A percentile compares a stretch with the other conserved stretches of the same genome.
phyloP scores from a whole-genome alignment of 2,888 invertebrate species.

The Drosophila subquinaria region DNA sequence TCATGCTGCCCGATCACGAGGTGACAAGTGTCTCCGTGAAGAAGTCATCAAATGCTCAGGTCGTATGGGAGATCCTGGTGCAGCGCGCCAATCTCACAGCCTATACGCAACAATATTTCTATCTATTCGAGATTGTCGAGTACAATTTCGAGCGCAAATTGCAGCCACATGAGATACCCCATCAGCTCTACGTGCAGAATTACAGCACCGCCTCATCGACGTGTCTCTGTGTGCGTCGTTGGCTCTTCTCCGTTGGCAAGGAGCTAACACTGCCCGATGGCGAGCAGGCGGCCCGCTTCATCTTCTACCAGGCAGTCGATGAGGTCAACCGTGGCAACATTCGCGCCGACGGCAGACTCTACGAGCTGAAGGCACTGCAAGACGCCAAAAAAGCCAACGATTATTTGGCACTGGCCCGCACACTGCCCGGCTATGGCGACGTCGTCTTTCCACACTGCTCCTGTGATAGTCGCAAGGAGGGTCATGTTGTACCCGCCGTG shows the following conservation, averaged over 20 bases:
- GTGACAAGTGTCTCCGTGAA: conserved; percentile 95
- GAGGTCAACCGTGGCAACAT: conserved; percentile 98
- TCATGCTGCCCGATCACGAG: conserved; percentile 95
- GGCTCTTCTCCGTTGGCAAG: conserved; percentile 92
- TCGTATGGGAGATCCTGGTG: conserved; percentile 95
- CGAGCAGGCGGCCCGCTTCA: conserved; percentile 91
- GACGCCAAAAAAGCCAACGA: conserved; percentile 94
- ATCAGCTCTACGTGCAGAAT: conserved; percentile 99
- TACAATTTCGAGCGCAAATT: conserved; percentile 98
- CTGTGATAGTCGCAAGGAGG: conserved; percentile 95
- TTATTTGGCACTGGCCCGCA: conserved; percentile 93
- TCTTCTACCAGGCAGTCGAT: conserved; percentile 97
- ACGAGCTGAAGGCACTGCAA: conserved; percentile 98
- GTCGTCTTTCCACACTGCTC: conserved; percentile 97
- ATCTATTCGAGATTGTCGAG: conserved; percentile 98
- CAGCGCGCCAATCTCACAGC: conserved; percentile 93
- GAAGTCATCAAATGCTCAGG: conserved; percentile 95
- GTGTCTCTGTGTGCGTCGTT: conserved; percentile 94
- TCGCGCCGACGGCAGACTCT: conserved; percentile 94
- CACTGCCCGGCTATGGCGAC: conserved; percentile 96
- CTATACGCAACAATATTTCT: conserved; percentile 95
- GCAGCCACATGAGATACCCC: conserved; percentile 97
- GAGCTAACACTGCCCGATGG: conserved; percentile 89
- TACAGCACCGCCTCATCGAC: conserved; percentile 99
- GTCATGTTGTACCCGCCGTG: conserved; percentile 92